Percentiles rank a stretch among this genome's conserved stretches.
phyloP scores from a whole-genome alignment of 2,113 vertebrate species.

The Rhodinocichla rosea region DNA sequence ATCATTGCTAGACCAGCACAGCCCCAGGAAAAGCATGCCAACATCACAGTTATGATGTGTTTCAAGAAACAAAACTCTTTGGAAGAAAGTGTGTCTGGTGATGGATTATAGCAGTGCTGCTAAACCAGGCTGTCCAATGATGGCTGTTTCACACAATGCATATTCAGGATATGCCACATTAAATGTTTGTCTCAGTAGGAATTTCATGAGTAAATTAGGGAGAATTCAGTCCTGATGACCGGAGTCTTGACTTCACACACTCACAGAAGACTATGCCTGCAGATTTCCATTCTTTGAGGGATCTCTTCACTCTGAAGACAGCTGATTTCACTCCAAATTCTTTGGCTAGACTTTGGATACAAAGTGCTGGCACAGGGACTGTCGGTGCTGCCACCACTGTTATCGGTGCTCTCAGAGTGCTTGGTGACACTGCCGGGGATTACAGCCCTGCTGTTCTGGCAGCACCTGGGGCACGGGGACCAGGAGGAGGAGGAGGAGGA shows the following conservation, averaged over 20 bases:
- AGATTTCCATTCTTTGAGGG: not conserved
- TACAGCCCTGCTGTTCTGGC: not conserved
- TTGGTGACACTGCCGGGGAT: rapidly evolving
- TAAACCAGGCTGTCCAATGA: not conserved
- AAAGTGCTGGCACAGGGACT: not conserved
- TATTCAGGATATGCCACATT: not conserved
- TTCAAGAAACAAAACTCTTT: not conserved
- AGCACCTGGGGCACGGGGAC: not conserved
- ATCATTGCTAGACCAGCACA: not conserved
- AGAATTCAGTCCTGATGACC: not conserved
- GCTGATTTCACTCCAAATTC: not conserved
- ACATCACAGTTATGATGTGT: not conserved
- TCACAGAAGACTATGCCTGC: not conserved
- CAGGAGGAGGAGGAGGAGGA: not conserved
- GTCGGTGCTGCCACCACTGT: rapidly evolving
- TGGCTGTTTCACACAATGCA: not conserved
- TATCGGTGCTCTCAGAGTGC: not conserved
- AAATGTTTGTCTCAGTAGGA: not conserved
- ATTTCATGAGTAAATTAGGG: not conserved
- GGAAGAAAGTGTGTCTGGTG: not conserved
- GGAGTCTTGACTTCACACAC: not conserved
- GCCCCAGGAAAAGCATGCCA: not conserved
- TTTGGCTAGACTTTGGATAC: not conserved
- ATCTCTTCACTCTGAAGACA: not conserved
- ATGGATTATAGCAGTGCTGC: not conserved